phyloP scores from a whole-genome alignment of 1,140 invertebrate species.

The Stratiolaelaps scimitus region DNA sequence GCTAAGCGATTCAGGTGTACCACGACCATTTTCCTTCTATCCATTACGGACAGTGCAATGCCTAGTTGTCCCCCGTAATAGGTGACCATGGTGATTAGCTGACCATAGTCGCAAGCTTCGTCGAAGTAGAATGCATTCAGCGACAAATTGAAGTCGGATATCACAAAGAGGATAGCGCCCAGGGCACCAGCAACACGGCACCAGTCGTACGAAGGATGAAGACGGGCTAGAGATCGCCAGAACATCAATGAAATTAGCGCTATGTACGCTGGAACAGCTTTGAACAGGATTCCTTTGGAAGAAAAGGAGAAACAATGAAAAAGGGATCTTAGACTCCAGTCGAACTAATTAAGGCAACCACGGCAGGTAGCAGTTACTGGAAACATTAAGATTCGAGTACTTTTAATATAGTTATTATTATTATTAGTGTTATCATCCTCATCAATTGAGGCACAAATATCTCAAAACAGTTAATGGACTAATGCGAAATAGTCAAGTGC shows the following conservation, averaged over 20 bases:
- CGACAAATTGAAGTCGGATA: slow-evolving; percentile 15
- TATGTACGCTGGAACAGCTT: slow-evolving; percentile 3
- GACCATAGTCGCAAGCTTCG: background rate
- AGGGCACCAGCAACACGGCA: background rate
- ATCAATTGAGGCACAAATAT: no score
- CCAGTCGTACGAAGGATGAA: background rate
- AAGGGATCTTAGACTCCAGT: background rate
- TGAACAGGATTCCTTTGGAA: background rate
- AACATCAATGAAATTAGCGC: slow-evolving; percentile 8
- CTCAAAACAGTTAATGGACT: no score
- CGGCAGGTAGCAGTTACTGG: no score
- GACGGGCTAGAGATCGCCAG: background rate
- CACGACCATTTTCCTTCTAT: background rate
- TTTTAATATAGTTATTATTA: no score
- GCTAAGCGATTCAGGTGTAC: no score
- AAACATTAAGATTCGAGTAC: no score
- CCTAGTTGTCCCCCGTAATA: slow-evolving; percentile 8
- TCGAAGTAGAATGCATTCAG: slow-evolving; percentile 16
- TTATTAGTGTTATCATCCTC: no score
- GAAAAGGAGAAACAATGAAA: background rate
- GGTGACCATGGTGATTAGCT: background rate
- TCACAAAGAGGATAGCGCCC: background rate
- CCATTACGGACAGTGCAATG: background rate
- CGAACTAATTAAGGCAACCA: background rate
- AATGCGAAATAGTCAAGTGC: no score